These are phyloP conservation scores for Stegodyphus mimosarum DNA, from an alignment of 1,140 invertebrate species.

Conservation along the genomic window DNA sequence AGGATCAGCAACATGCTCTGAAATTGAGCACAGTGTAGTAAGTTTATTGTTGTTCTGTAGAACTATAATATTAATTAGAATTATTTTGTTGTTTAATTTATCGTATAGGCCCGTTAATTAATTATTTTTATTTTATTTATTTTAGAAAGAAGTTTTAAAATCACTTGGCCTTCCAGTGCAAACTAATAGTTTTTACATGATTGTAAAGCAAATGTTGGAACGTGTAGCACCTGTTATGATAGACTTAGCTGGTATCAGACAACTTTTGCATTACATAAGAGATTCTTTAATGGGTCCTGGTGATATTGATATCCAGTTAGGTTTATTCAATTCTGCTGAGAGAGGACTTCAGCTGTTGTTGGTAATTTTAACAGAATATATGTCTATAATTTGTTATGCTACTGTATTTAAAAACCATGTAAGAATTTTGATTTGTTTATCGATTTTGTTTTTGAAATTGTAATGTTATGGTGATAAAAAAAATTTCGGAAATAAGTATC, in stretches of 20 bases:
- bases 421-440: too few species aligned
- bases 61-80: too few species aligned
- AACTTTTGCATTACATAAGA: conserved; percentile 68
- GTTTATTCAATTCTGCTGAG: conserved; percentile 63
- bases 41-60: neutral
- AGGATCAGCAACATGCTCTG: conserved; percentile 54
- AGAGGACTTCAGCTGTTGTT: conserved; percentile 71
- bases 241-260: conserved; percentile 74
- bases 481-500: too few species aligned
- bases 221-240: conserved; percentile 95
- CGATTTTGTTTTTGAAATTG: too few species aligned
- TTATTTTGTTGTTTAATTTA: too few species aligned
- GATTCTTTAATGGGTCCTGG: conserved; percentile 65
- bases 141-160: conserved; percentile 80
- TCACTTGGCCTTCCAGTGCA: conserved; percentile 94
- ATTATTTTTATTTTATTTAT: neutral
- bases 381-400: too few species aligned
- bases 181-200: conserved; percentile 96
- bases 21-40: conserved; percentile 61
- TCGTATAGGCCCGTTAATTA: too few species aligned
- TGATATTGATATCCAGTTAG: conserved; percentile 62
- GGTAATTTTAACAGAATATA: conserved; percentile 63
- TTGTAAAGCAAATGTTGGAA: conserved; percentile 93
- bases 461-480: too few species aligned
- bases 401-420: too few species aligned